A percentile compares a stretch with the other conserved stretches of the same genome.
These are phyloP conservation scores for Andrena cerasifolii DNA, from an alignment of 1,140 invertebrate genomes.

Conservation along the genomic window DNA sequence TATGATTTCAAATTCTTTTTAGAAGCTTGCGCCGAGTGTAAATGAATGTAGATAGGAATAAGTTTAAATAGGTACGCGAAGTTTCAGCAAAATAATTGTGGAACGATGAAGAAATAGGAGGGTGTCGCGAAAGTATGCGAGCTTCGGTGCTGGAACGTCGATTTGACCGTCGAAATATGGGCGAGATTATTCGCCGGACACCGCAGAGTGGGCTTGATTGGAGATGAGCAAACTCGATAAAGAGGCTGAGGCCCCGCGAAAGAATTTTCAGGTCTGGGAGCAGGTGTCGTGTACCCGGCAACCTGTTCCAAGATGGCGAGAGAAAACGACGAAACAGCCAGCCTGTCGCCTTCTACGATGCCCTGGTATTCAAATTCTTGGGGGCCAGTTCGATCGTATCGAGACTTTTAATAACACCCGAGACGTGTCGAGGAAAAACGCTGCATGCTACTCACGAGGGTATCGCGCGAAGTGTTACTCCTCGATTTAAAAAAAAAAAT, in stretches of 20 bases:
- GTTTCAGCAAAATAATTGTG: not conserved
- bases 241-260: slow-evolving; percentile 43
- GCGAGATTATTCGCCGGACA: slow-evolving; percentile 57
- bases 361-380: slow-evolving; percentile 44
- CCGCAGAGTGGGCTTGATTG: slow-evolving; percentile 52
- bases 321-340: slow-evolving; percentile 53
- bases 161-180: slow-evolving; percentile 61
- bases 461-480: too few species aligned
- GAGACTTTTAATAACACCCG: not conserved
- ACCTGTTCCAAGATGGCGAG: slow-evolving; percentile 53
- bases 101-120: not conserved
- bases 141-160: slow-evolving; percentile 28
- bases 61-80: too few species aligned
- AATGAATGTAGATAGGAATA: too few species aligned
- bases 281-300: slow-evolving; percentile 61
- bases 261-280: slow-evolving; percentile 62
- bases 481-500: too few species aligned
- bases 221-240: slow-evolving; percentile 67
- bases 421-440: not conserved
- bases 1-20: not conserved
- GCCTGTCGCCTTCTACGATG: slow-evolving; percentile 49
- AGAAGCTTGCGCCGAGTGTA: not conserved
- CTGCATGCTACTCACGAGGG: too few species aligned
- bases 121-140: slow-evolving; percentile 21
- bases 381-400: not conserved